Base-by-base conservation (phyloP, 2,888 invertebrate genomes). In the Corbicula japonica region DNA sequence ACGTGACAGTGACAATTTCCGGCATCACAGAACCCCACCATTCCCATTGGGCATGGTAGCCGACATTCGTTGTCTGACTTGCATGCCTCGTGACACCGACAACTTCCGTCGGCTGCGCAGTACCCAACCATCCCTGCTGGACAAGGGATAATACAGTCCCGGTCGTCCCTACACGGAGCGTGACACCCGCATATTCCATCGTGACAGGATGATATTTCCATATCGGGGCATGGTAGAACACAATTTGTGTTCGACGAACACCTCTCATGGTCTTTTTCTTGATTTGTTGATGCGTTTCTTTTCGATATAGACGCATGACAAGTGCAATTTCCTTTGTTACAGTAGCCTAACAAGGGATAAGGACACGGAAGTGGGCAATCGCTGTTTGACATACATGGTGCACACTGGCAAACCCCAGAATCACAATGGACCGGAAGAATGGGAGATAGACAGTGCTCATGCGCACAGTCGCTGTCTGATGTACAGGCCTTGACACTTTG, bases 301-400 rank as follows among this genome's bases (percentile, higher is more conserved):
- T 21, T 10, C 12, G 2, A 26, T 21, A 38, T 41, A 6, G 41
- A 10, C 38, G 15, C n/a, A n/a, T 48, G 48, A n/a, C 62, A 62
- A 30, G 46, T 62, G 34, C 62, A 62, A 4, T 62, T n/a, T 28
- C 61, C 61, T 0, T 44, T 8, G 30, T 61, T 15, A 46, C 61
- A 61, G 32, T 61, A 46, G 28, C 61, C 61, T 28, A 10, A 30
- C 38, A 38, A 21, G 4, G 61, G 61, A 28, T 30, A 61, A n/a
- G 61, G 61, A 18, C 61, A 61, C 21, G 61, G 61, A 12, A 61
- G 44, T 35, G 61, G 61, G n/a, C 61, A 61, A n/a, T 61, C 61
- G 15, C 26, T 44, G 10, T 61, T 30, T 30, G 61, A 3, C 21
- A 46, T 30, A 46, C 61, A 61, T 5, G 61, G 61, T 6, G 26